Conservation (phyloP, 2,113 vertebrate genomes). For the Anseranas semipalmata region DNA sequence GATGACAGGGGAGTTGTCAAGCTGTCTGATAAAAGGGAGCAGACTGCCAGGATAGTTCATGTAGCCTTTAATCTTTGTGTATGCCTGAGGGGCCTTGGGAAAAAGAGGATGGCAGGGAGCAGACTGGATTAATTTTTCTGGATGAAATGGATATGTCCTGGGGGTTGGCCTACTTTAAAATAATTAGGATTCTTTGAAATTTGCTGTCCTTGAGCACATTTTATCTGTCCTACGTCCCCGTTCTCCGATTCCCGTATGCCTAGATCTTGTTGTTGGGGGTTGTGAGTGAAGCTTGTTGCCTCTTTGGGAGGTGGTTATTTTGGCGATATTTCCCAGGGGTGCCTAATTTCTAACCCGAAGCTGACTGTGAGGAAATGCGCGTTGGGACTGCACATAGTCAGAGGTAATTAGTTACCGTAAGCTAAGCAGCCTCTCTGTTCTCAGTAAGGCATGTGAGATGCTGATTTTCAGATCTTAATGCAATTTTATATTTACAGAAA, state of each 20-base stretch:
- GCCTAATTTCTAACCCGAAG: not conserved
- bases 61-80: conserved; percentile 68
- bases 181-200: conserved; percentile 67
- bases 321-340: not conserved
- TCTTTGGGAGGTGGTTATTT: conserved; percentile 16
- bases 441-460: not conserved
- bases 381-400: not conserved
- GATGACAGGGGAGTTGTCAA: conserved; percentile 65
- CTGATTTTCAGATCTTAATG: not conserved
- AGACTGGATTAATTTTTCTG: conserved; percentile 67
- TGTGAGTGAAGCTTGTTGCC: not conserved
- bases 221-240: not conserved
- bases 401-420: not conserved
- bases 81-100: conserved; percentile 55
- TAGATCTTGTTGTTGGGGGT: not conserved
- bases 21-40: conserved; percentile 63
- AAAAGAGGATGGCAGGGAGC: conserved; percentile 51
- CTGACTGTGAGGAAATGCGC: not conserved
- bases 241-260: not conserved
- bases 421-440: not conserved
- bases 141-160: conserved; percentile 63
- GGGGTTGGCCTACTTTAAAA: conserved; percentile 67
- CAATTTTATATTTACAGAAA: not conserved
- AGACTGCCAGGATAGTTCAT: conserved; percentile 51
- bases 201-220: conserved; percentile 48